These are phyloP conservation scores for Capitulum mitella DNA, from an alignment of 2,888 invertebrate genomes.

Conservation along the genomic window DNA sequence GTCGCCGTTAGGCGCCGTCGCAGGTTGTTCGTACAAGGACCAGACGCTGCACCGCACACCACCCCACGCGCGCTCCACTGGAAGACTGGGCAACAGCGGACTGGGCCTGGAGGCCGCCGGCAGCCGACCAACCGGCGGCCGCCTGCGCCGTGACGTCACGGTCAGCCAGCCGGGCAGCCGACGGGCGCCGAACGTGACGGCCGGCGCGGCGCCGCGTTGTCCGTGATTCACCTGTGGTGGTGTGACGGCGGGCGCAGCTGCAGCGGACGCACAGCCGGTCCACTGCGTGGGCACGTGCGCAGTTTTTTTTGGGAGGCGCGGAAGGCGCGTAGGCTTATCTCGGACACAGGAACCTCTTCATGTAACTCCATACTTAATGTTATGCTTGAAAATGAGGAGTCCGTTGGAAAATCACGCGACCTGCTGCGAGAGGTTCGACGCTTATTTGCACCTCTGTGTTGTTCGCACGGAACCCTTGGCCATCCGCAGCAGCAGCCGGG, in stretches of 20 bases:
- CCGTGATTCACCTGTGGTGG: background rate
- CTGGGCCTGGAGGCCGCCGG: background rate
- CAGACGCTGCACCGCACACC: background rate
- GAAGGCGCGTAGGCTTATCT: too few relatives aligned
- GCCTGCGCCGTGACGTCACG: background rate
- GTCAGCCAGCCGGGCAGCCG: background rate
- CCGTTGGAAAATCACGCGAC: too few relatives aligned
- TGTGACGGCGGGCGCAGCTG: background rate
- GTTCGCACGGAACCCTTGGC: too few relatives aligned
- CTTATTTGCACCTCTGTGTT: too few relatives aligned
- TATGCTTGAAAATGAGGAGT: too few relatives aligned
- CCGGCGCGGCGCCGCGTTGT: background rate
- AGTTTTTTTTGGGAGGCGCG: too few relatives aligned
- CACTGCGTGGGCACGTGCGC: too few relatives aligned
- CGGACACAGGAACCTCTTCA: too few relatives aligned
- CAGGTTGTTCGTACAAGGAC: background rate
- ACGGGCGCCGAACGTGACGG: background rate
- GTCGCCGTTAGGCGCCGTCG: background rate
- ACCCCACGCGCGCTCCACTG: background rate
- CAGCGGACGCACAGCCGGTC: background rate
- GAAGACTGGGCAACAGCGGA: background rate
- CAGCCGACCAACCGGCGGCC: background rate
- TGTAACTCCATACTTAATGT: too few relatives aligned
- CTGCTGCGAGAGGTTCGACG: too few relatives aligned
- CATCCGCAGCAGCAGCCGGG: too few relatives aligned